phyloP scores from a whole-genome alignment of 2,888 invertebrate genomes.

The Poecilus cupreus region DNA sequence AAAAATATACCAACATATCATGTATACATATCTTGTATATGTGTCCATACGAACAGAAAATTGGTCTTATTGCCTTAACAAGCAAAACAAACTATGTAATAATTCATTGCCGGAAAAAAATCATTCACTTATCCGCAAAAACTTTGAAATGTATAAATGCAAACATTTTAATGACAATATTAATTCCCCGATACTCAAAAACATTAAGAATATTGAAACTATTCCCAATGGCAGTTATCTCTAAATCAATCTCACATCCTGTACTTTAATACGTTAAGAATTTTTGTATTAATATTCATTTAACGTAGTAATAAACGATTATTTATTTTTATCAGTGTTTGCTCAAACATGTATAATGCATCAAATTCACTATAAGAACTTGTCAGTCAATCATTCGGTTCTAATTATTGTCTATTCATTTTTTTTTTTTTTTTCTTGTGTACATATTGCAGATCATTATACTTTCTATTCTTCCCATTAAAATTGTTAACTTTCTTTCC shows the following conservation, averaged over 20 bases:
- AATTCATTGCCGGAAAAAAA: background rate
- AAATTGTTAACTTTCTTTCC: conserved; percentile 38
- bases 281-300: conserved; percentile 32
- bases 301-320: background rate
- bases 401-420: conserved; percentile 28
- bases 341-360: conserved; percentile 24
- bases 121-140: background rate
- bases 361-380: conserved; percentile 3
- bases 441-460: conserved; percentile 28
- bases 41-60: background rate
- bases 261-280: background rate
- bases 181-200: background rate
- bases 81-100: background rate
- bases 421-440: conserved; percentile 20
- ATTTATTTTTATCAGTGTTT: conserved; percentile 31
- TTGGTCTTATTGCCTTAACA: background rate
- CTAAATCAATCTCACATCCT: conserved; percentile 23
- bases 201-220: background rate
- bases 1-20: background rate
- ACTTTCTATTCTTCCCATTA: conserved; percentile 26
- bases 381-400: background rate
- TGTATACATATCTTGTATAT: background rate
- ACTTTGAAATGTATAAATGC: background rate
- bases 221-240: conserved; percentile 15
- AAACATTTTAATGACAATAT: background rate